phyloP scores from a whole-genome alignment of 2,113 vertebrate genomes.

The Rhizomys pruinosus region DNA sequence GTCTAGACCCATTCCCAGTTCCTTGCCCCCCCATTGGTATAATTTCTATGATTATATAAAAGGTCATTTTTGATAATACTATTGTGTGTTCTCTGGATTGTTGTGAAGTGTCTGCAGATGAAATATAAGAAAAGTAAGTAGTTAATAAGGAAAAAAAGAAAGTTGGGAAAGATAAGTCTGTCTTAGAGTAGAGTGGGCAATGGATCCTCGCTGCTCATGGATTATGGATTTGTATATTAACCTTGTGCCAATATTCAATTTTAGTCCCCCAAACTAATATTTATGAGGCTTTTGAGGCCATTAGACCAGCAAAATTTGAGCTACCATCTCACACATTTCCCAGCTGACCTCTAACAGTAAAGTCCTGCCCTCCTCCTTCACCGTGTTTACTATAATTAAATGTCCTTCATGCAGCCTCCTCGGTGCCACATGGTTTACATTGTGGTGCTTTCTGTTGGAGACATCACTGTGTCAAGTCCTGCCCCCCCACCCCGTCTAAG shows the following conservation, averaged over 20 bases:
- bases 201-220: background rate
- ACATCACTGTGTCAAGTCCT: background rate
- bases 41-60: background rate
- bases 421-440: no score
- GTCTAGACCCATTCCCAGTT: no score
- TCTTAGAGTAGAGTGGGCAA: no score
- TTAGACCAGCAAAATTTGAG: background rate
- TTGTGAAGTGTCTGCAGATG: background rate
- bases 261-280: background rate
- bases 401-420: no score
- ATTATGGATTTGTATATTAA: background rate
- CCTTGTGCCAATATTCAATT: background rate
- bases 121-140: background rate
- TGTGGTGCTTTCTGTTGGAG: background rate
- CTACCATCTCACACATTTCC: background rate
- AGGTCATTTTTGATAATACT: background rate
- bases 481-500: no score
- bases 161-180: background rate
- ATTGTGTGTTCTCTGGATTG: background rate
- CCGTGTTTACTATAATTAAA: background rate
- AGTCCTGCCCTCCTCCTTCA: background rate
- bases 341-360: background rate
- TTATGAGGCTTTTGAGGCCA: background rate
- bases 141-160: background rate
- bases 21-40: no score